Evolutionary conservation across 1,140 invertebrate species (phyloP).

Genomic region (Drosophila nannoptera): DNA sequence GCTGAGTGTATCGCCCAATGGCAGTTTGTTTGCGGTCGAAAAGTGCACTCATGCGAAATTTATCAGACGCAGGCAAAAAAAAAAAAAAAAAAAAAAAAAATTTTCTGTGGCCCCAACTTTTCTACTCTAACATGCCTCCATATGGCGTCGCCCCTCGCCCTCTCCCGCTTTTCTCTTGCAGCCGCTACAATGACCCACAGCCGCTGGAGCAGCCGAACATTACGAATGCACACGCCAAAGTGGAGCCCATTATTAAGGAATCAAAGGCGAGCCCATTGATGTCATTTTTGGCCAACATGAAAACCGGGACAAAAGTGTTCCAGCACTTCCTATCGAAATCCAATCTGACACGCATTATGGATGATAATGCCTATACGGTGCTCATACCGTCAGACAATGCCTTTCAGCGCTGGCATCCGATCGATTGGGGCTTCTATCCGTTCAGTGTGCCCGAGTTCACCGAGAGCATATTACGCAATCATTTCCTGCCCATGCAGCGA

Average conservation of each 20-base stretch:
- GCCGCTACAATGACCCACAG: constrained; percentile 78
- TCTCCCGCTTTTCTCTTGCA: constrained; percentile 21
- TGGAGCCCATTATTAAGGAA: constrained; percentile 78
- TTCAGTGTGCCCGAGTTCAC: constrained; percentile 84
- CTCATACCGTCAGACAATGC: constrained; percentile 83
- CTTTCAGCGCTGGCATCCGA: constrained; percentile 84
- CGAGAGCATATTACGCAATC: constrained; percentile 82
- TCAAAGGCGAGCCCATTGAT: constrained; percentile 82
- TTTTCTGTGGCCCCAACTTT: constrained; percentile 79
- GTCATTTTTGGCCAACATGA: constrained; percentile 82
- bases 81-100: constrained; percentile 11
- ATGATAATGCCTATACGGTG: constrained; percentile 83
- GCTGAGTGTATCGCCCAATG: constrained; percentile 31
- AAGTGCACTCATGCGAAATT: constrained; percentile 74
- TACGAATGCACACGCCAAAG: constrained; percentile 74
- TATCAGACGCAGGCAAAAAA: constrained; percentile 46
- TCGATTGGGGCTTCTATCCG: constrained; percentile 86
- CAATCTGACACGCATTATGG: constrained; percentile 82
- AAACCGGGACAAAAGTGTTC: constrained; percentile 83
- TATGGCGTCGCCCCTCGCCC: too few species aligned
- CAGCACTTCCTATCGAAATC: constrained; percentile 82
- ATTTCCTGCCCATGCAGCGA: constrained; percentile 82
- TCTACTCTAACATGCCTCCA: constrained; percentile 58
- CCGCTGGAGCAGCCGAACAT: constrained; percentile 76
- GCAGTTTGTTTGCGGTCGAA: constrained; percentile 72